Evolutionary conservation across 1,140 invertebrate species (phyloP).

Genomic region (Heliconius hermathena): DNA sequence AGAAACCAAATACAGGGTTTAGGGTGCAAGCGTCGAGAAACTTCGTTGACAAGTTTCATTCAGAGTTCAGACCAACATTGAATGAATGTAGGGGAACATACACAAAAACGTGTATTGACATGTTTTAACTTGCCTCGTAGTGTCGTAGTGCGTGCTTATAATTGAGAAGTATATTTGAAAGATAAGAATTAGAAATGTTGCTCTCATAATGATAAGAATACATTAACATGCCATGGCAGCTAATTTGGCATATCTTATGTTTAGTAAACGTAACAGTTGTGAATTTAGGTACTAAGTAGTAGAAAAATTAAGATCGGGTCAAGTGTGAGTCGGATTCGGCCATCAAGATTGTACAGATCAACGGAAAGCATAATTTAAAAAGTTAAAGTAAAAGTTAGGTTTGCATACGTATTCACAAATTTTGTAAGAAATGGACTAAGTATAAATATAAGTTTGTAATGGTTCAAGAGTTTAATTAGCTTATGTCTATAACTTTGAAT

Average conservation of each 20-base stretch:
- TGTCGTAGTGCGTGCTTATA: not conserved
- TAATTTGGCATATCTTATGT: not conserved
- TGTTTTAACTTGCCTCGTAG: not conserved
- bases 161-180: not conserved
- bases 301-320: not conserved
- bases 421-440: too few species aligned
- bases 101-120: not conserved
- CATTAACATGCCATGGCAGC: not conserved
- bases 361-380: too few species aligned
- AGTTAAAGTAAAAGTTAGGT: too few species aligned
- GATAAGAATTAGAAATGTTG: constrained; percentile 2
- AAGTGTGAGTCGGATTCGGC: not conserved
- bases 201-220: not conserved
- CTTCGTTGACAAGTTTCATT: not conserved
- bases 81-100: not conserved
- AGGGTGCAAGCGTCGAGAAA: not conserved
- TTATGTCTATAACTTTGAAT: too few species aligned
- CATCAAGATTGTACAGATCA: too few species aligned
- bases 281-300: not conserved
- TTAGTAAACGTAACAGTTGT: too few species aligned
- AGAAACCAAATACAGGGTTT: not conserved
- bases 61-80: not conserved
- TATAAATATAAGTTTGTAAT: too few species aligned
- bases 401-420: too few species aligned
- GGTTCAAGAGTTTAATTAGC: too few species aligned